These are phyloP conservation scores for Tridacna gigas DNA, from an alignment of 2,888 invertebrate genomes.

Conservation along the genomic window DNA sequence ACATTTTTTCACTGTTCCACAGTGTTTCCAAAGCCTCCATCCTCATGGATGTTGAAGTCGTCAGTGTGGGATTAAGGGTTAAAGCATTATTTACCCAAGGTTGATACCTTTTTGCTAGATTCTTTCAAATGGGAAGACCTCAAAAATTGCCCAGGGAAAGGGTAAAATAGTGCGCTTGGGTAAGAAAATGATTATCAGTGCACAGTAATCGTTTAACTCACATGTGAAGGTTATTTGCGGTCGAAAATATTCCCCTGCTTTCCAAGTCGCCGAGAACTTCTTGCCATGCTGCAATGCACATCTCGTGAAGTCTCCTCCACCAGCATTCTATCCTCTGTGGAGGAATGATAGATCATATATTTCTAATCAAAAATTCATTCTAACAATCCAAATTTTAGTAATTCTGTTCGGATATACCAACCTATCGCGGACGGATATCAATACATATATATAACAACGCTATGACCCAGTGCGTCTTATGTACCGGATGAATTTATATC, in stretches of 20 bases:
- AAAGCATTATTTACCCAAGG: no score
- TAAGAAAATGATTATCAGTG: no score
- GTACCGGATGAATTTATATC: not conserved
- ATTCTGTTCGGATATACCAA: not conserved
- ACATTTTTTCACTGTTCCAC: no score
- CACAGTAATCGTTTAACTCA: slow-evolving; percentile 6
- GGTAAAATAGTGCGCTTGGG: no score
- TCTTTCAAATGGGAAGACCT: no score
- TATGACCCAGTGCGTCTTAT: not conserved
- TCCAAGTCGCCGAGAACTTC: slow-evolving; percentile 43
- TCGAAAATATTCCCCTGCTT: slow-evolving; percentile 46
- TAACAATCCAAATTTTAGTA: not conserved
- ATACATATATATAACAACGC: slow-evolving; percentile 1
- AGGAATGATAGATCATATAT: no score
- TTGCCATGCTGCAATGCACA: slow-evolving; percentile 48
- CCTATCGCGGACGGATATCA: not conserved
- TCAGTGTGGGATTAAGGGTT: no score
- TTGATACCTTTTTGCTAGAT: no score
- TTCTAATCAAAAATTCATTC: not conserved
- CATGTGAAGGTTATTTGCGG: slow-evolving; percentile 46
- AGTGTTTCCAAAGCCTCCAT: no score
- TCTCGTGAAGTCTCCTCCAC: slow-evolving; percentile 46
- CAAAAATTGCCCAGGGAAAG: no score
- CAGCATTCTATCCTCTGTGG: slow-evolving; percentile 49
- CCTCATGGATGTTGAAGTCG: no score